These are phyloP conservation scores for Oryzias javanicus DNA, from an alignment of 2,113 vertebrate species.

Conservation along the genomic window DNA sequence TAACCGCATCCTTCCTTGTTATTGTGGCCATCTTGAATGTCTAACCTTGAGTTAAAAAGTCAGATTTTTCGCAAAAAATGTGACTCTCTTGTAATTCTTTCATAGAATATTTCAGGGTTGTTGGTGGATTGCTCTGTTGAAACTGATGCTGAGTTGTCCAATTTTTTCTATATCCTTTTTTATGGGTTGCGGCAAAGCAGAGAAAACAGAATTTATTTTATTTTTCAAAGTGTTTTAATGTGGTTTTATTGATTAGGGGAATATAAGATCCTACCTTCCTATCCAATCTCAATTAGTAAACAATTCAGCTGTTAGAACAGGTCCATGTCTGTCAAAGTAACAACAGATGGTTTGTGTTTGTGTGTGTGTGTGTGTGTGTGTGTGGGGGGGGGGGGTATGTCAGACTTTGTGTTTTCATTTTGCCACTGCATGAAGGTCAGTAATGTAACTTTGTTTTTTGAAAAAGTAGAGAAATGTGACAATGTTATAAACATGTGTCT, in stretches of 20 bases:
- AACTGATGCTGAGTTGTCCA: conserved; percentile 47
- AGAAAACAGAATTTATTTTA: conserved; percentile 2
- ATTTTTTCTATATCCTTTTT: conserved; percentile 44
- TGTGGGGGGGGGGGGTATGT: too few species aligned
- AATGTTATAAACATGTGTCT: too few species aligned
- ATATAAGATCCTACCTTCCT: neutral
- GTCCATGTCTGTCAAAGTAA: neutral
- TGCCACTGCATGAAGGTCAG: neutral
- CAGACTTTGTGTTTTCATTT: neutral
- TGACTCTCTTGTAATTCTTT: conserved; percentile 32
- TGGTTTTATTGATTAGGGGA: neutral
- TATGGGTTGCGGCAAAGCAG: conserved; percentile 13
- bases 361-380: too few species aligned
- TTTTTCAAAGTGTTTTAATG: neutral
- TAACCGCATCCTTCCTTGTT: too few species aligned
- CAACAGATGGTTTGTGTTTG: neutral
- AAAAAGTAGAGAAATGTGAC: too few species aligned
- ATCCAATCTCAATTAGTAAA: neutral
- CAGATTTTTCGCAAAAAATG: conserved; percentile 21
- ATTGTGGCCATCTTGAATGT: too few species aligned
- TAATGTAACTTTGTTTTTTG: neutral
- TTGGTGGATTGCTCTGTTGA: conserved; percentile 50
- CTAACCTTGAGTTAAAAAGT: too few species aligned
- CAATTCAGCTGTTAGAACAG: neutral
- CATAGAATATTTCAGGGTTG: conserved; percentile 59